Percentiles rank a stretch among this genome's conserved stretches.
Evolutionary conservation across 92 coral and sea anemone species (phyloP).

Genomic region (Siderastrea siderea): DNA sequence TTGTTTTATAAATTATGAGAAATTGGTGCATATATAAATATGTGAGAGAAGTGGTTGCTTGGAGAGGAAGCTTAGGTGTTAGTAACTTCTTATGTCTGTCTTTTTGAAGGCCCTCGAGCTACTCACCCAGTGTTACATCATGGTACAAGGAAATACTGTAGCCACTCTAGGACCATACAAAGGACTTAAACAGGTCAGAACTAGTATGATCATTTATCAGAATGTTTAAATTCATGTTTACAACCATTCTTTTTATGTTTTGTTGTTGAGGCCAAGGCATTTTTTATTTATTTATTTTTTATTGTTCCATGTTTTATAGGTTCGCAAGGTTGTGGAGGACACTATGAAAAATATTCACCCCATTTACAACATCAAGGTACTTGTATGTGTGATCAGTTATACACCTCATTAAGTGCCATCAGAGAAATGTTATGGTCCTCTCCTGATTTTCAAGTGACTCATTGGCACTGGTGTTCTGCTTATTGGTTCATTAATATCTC

Average conservation of each 20-base stretch:
- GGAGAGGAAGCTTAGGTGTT: not conserved
- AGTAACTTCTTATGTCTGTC: not conserved
- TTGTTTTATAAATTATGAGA: too few relatives aligned
- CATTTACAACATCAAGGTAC: constrained; percentile 96
- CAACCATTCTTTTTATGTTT: not conserved
- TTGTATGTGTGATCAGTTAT: not conserved
- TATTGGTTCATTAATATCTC: not conserved
- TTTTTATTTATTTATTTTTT: not conserved
- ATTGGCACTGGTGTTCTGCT: not conserved
- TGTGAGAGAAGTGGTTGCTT: not conserved
- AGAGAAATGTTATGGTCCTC: too few relatives aligned
- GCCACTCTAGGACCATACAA: constrained; percentile 93
- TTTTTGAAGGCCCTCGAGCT: constrained; percentile 89
- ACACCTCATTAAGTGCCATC: too few relatives aligned
- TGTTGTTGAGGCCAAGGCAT: not conserved
- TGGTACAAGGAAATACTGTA: constrained; percentile 99
- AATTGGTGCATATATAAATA: too few relatives aligned
- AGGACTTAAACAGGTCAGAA: constrained; percentile 91
- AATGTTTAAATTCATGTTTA: not conserved
- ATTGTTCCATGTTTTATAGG: constrained; percentile 52
- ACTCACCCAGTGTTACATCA: constrained; percentile 91
- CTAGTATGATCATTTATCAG: not conserved
- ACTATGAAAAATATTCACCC: constrained; percentile 98
- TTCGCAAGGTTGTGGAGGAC: constrained; percentile 93
- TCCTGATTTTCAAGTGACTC: too few relatives aligned